phyloP scores from a whole-genome alignment of 2,797 vertebrate genomes.

The Aphelocoma californica region DNA sequence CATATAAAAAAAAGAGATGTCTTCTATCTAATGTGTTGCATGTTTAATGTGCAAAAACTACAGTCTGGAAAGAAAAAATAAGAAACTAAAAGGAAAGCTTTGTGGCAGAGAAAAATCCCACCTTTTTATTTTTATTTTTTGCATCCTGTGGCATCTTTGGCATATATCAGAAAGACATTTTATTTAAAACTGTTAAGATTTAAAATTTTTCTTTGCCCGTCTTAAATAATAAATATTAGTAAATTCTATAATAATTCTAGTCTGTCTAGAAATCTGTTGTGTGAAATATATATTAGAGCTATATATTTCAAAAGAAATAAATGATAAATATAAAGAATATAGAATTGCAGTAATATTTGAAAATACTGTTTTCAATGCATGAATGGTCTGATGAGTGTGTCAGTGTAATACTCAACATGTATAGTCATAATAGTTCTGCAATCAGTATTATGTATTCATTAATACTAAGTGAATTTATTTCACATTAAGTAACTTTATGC shows the following conservation, averaged over 20 bases:
- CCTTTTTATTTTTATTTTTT: not conserved
- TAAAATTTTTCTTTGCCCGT: not conserved
- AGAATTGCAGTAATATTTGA: not conserved
- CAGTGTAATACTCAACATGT: not conserved
- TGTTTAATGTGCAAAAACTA: not conserved
- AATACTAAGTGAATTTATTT: constrained; percentile 17
- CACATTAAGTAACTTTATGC: not conserved
- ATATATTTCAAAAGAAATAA: not conserved
- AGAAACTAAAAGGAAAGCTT: not conserved
- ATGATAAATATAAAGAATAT: not conserved
- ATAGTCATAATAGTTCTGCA: constrained; percentile 4
- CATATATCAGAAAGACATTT: not conserved
- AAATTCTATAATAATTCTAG: not conserved
- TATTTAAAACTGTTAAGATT: not conserved
- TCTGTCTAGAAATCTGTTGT: not conserved
- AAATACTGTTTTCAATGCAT: not conserved
- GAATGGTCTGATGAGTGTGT: not conserved
- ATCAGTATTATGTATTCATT: not conserved
- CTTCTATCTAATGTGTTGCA: not conserved
- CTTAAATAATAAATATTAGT: not conserved
- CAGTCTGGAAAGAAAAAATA: not conserved
- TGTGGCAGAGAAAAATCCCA: accelerated
- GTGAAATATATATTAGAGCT: not conserved
- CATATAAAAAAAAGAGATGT: not conserved
- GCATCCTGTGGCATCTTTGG: not conserved